Percentiles rank a stretch among this genome's conserved stretches.
These are phyloP conservation scores for Flexamia atlantica DNA, from an alignment of 2,888 invertebrate species.

Conservation along the genomic window DNA sequence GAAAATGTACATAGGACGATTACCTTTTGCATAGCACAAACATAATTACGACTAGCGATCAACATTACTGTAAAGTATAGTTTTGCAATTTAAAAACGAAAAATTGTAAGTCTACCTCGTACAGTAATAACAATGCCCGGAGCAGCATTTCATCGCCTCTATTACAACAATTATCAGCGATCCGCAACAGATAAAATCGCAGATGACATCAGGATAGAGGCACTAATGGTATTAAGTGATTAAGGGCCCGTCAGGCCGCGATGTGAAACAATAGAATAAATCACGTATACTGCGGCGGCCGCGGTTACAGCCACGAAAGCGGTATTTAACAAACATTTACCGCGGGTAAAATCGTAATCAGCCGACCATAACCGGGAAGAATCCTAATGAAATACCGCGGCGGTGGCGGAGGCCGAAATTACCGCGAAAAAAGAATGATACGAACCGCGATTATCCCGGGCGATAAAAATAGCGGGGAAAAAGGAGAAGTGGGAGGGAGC, in stretches of 20 bases:
- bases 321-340: slow-evolving; percentile 45
- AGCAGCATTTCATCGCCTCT: slow-evolving; percentile 4
- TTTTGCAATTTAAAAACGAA: background rate
- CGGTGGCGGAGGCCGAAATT: slow-evolving; percentile 45
- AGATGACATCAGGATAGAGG: slow-evolving; percentile 16
- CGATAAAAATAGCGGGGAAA: slow-evolving; percentile 45
- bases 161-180: slow-evolving; percentile 15
- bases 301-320: slow-evolving; percentile 1
- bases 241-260: slow-evolving; percentile 5
- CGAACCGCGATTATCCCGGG: slow-evolving; percentile 19
- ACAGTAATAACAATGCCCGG: background rate
- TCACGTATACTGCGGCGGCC: slow-evolving; percentile 3
- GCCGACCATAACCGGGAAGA: slow-evolving; percentile 27
- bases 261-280: slow-evolving; percentile 51
- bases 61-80: background rate
- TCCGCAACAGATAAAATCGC: slow-evolving; percentile 4
- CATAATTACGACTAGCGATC: too few species aligned
- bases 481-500: slow-evolving; percentile 42
- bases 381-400: slow-evolving; percentile 34
- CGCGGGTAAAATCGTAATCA: slow-evolving; percentile 24
- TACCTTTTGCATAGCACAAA: too few species aligned
- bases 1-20: too few species aligned
- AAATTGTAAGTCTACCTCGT: background rate
- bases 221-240: slow-evolving; percentile 53
- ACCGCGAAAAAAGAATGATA: slow-evolving; percentile 41